These are phyloP conservation scores for Eubucco bourcierii DNA, from an alignment of 2,113 vertebrate species.

Conservation along the genomic window DNA sequence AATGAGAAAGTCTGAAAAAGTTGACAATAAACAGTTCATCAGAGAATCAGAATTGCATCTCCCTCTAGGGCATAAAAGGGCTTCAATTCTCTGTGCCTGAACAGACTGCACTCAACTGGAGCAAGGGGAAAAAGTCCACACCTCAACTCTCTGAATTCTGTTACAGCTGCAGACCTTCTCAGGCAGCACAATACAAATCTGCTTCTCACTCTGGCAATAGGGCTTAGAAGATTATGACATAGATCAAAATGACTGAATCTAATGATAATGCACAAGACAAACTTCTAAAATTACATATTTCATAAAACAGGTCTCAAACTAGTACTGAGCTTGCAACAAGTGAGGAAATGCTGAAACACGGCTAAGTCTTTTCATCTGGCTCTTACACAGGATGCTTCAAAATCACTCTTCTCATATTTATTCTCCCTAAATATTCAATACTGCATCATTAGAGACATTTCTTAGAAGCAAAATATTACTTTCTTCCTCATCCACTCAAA, in stretches of 20 bases:
- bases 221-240: neutral
- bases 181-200: neutral
- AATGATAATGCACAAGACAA: neutral
- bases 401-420: neutral
- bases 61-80: neutral
- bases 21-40: rapidly evolving
- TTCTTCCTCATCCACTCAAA: neutral
- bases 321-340: neutral
- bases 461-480: neutral
- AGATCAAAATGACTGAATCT: neutral
- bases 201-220: neutral
- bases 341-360: neutral
- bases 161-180: neutral
- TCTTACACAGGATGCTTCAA: neutral
- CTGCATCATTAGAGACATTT: neutral
- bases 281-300: neutral
- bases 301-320: neutral
- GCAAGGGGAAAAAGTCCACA: neutral
- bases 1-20: neutral
- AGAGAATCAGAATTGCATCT: neutral
- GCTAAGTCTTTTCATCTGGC: neutral
- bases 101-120: neutral
- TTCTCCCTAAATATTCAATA: neutral
- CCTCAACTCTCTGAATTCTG: neutral
- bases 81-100: neutral